These are phyloP conservation scores for Erythrolamprus reginae DNA, from an alignment of 2,113 vertebrate genomes.

Conservation along the genomic window DNA sequence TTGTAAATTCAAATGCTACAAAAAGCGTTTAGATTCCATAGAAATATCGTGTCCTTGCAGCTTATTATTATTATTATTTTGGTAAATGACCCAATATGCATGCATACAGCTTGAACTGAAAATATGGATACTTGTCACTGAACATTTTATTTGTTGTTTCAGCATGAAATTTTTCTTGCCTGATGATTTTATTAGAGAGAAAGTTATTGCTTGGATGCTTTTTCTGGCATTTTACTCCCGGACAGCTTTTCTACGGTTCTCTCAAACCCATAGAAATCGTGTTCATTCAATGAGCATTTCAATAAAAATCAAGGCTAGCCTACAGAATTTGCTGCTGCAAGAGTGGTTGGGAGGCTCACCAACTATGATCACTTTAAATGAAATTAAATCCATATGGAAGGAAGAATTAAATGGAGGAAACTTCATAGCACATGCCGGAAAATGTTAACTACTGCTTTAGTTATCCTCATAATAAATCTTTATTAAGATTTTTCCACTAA, in stretches of 20 bases:
- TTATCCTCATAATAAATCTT: neutral
- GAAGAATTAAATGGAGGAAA: neutral
- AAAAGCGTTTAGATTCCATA: neutral
- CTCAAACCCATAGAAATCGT: neutral
- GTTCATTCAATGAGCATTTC: neutral
- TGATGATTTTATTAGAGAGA: neutral
- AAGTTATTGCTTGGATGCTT: neutral
- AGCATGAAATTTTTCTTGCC: neutral
- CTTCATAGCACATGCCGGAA: neutral
- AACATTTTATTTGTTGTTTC: neutral
- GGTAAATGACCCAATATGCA: neutral
- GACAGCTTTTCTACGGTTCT: neutral
- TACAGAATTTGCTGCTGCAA: neutral
- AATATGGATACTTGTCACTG: neutral
- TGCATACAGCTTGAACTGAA: neutral
- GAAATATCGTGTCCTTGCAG: neutral
- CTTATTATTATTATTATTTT: neutral
- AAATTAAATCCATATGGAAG: neutral
- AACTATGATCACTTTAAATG: neutral
- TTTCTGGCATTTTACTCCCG: neutral
- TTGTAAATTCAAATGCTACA: neutral
- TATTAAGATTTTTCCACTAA: neutral
- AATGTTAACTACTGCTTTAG: neutral
- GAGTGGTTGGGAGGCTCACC: neutral
- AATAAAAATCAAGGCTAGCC: neutral